phyloP scores from a whole-genome alignment of 2,888 invertebrate genomes.

The Philonicus albiceps region DNA sequence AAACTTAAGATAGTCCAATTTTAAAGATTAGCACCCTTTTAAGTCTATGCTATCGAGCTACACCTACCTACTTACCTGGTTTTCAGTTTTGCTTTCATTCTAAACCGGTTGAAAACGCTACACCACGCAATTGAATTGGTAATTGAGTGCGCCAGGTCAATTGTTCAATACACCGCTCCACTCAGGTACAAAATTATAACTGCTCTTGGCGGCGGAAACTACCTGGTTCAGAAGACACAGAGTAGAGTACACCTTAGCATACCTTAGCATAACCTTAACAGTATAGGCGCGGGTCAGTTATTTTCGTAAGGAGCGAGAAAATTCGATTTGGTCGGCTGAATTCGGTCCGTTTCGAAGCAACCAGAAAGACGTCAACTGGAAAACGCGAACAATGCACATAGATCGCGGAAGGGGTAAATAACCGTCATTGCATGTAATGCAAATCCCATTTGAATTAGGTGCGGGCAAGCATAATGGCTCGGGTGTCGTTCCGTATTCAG shows the following conservation, averaged over 20 bases:
- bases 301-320: not conserved
- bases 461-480: not conserved
- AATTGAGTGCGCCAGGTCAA: not conserved
- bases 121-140: not conserved
- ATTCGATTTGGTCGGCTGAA: not conserved
- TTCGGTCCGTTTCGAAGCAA: not conserved
- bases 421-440: not conserved
- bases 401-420: not conserved
- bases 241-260: not conserved
- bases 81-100: conserved; percentile 12
- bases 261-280: not conserved
- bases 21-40: not conserved
- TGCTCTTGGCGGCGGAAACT: not conserved
- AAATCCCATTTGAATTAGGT: not conserved
- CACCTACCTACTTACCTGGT: not conserved
- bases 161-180: not conserved
- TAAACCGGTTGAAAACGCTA: not conserved
- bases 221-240: not conserved
- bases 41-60: not conserved
- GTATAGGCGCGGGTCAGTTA: not conserved
- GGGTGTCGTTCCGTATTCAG: not conserved
- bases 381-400: not conserved
- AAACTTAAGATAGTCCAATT: not conserved
- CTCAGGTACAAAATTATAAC: not conserved
- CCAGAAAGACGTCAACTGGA: not conserved